Evolutionary conservation across 2,888 invertebrate genomes (phyloP).

Genomic region (Drosophila neonasuta): DNA sequence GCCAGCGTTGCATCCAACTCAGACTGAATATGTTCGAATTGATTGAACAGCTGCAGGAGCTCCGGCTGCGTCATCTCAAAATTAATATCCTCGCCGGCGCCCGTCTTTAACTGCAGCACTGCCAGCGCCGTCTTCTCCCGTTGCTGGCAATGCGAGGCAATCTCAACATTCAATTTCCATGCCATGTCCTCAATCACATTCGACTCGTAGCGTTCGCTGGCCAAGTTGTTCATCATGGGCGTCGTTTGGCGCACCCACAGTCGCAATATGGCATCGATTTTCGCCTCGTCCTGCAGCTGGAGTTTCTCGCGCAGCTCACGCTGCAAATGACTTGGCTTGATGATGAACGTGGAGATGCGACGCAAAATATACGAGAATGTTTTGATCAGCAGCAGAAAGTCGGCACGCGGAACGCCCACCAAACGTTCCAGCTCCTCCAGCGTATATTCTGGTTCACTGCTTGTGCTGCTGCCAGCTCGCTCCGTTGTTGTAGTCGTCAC

Average conservation of each 20-base stretch:
- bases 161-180: conserved; percentile 84
- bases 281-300: conserved; percentile 82
- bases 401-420: conserved; percentile 79
- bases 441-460: conserved; percentile 79
- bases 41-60: conserved; percentile 83
- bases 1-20: conserved; percentile 80
- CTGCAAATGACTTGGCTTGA: conserved; percentile 84
- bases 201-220: conserved; percentile 78
- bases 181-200: conserved; percentile 83
- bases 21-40: conserved; percentile 84
- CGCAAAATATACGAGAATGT: conserved; percentile 83
- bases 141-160: conserved; percentile 82
- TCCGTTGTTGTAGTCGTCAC: conserved; percentile 65
- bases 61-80: conserved; percentile 84
- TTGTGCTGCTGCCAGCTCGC: conserved; percentile 45
- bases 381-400: conserved; percentile 81
- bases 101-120: conserved; percentile 83
- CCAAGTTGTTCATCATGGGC: conserved; percentile 83
- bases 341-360: conserved; percentile 83
- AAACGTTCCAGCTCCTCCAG: conserved; percentile 81
- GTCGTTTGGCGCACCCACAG: conserved; percentile 84
- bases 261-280: conserved; percentile 84
- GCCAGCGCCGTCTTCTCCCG: conserved; percentile 83
- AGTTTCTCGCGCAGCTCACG: conserved; percentile 83
- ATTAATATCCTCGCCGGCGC: conserved; percentile 82